A percentile compares a stretch with the other conserved stretches of the same genome.
phyloP scores from a whole-genome alignment of 2,113 vertebrate genomes.

The Oplegnathus fasciatus region DNA sequence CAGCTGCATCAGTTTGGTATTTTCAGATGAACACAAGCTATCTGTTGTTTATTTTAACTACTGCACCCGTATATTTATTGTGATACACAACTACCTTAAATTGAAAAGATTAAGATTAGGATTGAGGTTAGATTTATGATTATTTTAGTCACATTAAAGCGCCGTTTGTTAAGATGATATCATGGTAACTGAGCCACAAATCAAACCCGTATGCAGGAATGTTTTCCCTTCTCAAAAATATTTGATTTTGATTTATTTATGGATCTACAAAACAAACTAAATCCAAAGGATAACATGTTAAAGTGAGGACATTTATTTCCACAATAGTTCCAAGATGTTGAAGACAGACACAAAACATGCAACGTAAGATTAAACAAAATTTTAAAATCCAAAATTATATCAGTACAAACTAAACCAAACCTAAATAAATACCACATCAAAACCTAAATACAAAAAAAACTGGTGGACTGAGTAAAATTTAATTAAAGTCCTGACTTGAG shows the following conservation, averaged over 20 bases:
- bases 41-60: slow-evolving; percentile 6
- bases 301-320: neutral
- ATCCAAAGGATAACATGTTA: neutral
- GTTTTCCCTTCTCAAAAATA: neutral
- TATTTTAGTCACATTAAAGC: neutral
- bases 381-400: neutral
- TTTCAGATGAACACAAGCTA: neutral
- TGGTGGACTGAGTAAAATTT: neutral
- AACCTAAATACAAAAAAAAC: neutral
- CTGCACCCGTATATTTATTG: neutral
- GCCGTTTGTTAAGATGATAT: neutral
- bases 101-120: neutral
- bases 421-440: neutral
- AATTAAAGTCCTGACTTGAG: neutral
- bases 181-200: neutral
- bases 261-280: neutral
- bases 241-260: slow-evolving; percentile 12
- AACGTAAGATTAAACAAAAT: neutral
- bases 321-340: neutral
- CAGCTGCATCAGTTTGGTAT: slow-evolving; percentile 3
- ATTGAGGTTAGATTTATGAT: neutral
- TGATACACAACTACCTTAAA: neutral
- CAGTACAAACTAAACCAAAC: neutral
- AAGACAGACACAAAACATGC: neutral
- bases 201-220: neutral